phyloP scores from a whole-genome alignment of 2,797 vertebrate species.

The Cyprinella venusta region DNA sequence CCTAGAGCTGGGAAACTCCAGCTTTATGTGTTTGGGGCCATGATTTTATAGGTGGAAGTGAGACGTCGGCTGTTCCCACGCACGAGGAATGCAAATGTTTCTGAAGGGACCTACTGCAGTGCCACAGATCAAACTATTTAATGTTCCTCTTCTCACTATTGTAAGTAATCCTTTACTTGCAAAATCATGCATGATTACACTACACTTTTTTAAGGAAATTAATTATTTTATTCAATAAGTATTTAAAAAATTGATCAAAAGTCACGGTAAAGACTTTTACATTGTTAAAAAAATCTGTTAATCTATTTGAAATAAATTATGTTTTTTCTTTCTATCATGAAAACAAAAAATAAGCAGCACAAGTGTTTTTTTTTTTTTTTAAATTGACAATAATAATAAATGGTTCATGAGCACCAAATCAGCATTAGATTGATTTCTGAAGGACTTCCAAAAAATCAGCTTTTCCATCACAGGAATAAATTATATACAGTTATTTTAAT shows the following conservation, averaged over 20 bases:
- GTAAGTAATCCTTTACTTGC: neutral
- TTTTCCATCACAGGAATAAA: too few species aligned
- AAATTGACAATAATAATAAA: neutral
- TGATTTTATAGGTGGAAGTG: slow-evolving; percentile 9
- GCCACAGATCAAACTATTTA: slow-evolving; percentile 31
- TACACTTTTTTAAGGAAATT: neutral
- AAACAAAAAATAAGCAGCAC: neutral
- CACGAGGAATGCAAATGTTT: slow-evolving; percentile 42
- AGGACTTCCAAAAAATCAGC: neutral
- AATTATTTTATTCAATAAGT: neutral
- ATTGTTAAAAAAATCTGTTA: too few species aligned
- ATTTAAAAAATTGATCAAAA: neutral
- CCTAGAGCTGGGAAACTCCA: slow-evolving; percentile 28
- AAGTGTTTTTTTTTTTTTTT: neutral
- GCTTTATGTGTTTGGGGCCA: slow-evolving; percentile 1
- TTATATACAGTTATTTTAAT: neutral
- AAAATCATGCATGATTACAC: neutral
- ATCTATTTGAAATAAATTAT: neutral
- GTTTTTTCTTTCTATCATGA: neutral
- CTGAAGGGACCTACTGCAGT: slow-evolving; percentile 12
- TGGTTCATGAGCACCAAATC: neutral
- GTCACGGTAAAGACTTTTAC: too few species aligned
- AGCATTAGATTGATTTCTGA: neutral
- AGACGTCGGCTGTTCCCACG: slow-evolving; percentile 28
- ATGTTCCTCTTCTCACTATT: neutral